Conservation (phyloP, 2,797 vertebrate genomes). For the Poecilia wingei region DNA sequence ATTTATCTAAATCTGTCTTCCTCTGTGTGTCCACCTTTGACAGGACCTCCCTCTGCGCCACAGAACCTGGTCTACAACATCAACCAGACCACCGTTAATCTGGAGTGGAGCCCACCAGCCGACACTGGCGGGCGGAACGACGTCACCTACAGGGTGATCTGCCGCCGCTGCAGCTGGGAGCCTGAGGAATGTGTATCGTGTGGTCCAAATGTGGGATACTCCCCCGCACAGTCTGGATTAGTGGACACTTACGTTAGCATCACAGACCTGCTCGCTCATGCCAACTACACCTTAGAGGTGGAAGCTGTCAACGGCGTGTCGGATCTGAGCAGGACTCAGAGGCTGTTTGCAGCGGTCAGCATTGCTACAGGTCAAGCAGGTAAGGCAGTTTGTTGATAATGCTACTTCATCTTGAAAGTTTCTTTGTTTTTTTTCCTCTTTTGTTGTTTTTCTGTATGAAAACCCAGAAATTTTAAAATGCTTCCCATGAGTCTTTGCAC, state of each 20-base stretch:
- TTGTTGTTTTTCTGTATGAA: not conserved
- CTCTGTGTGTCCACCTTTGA: slow-evolving; percentile 58
- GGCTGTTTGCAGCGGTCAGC: slow-evolving; percentile 95
- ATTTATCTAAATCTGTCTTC: slow-evolving; percentile 69
- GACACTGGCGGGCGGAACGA: slow-evolving; percentile 94
- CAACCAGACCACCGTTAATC: slow-evolving; percentile 96
- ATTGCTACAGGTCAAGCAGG: slow-evolving; percentile 98
- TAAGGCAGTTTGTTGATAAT: slow-evolving; percentile 68
- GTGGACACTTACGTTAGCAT: slow-evolving; percentile 92
- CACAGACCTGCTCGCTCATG: slow-evolving; percentile 94
- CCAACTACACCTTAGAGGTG: slow-evolving; percentile 98
- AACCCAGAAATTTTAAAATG: not conserved
- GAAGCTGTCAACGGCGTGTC: slow-evolving; percentile 98
- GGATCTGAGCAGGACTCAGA: slow-evolving; percentile 94
- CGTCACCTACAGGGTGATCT: slow-evolving; percentile 93
- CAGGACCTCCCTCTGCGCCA: slow-evolving; percentile 97
- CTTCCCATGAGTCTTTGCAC: not conserved
- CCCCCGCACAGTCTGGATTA: slow-evolving; percentile 92
- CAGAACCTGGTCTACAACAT: slow-evolving; percentile 99
- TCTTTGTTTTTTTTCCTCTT: not conserved
- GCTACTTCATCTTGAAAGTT: not conserved
- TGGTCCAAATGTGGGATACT: slow-evolving; percentile 91
- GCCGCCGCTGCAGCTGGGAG: slow-evolving; percentile 96
- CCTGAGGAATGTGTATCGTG: slow-evolving; percentile 94
- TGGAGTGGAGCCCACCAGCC: slow-evolving; percentile 96